A percentile compares a stretch with the other conserved stretches of the same genome.
phyloP scores from a whole-genome alignment of 2,113 vertebrate species.

The Brachypodius melanocephalos region DNA sequence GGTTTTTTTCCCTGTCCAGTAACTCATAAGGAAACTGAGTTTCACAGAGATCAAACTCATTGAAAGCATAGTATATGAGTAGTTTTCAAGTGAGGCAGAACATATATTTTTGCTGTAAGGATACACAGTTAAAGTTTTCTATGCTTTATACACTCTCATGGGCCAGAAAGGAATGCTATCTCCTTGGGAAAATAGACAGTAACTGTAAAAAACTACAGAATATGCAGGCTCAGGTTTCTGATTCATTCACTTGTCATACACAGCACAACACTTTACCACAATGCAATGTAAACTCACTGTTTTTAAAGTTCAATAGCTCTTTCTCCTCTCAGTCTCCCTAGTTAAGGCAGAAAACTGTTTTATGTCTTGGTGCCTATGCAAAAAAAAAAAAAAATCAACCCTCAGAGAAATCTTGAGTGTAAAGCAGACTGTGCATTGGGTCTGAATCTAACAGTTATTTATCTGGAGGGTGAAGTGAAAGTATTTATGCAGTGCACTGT shows the following conservation, averaged over 20 bases:
- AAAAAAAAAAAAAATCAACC: background rate
- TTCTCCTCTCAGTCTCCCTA: background rate
- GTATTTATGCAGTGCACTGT: background rate
- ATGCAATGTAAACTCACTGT: background rate
- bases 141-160: background rate
- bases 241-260: background rate
- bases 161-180: background rate
- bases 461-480: background rate
- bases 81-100: background rate
- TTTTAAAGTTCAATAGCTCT: background rate
- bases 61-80: background rate
- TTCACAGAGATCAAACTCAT: background rate
- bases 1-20: background rate
- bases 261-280: background rate
- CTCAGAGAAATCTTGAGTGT: background rate
- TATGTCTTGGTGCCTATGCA: background rate
- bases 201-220: background rate
- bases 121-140: background rate
- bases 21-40: background rate
- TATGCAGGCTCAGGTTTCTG: background rate
- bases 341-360: background rate
- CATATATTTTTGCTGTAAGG: background rate
- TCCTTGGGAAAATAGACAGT: background rate
- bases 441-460: background rate
- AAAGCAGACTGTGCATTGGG: background rate